Conservation (phyloP, 2,113 vertebrate genomes). For the Poicephalus gulielmi region DNA sequence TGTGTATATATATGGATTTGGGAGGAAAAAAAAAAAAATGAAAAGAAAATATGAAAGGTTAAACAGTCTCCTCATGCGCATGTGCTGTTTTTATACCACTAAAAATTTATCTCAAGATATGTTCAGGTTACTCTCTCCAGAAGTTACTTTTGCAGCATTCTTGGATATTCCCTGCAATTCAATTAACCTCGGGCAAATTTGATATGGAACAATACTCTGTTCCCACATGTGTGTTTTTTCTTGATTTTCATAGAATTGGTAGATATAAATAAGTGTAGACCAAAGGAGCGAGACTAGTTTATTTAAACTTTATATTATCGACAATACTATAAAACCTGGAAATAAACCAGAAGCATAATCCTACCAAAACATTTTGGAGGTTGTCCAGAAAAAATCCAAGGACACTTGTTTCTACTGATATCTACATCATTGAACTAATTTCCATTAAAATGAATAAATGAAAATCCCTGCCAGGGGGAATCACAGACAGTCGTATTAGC, state of each 20-base stretch:
- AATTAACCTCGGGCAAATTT: background rate
- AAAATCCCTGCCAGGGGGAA: background rate
- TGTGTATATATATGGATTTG: background rate
- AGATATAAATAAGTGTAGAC: background rate
- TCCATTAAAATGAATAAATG: background rate
- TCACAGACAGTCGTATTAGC: accelerated
- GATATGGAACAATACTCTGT: background rate
- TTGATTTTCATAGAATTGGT: constrained; percentile 6
- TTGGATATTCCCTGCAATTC: background rate
- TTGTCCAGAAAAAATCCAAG: background rate
- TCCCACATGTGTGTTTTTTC: background rate
- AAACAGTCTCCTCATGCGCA: background rate
- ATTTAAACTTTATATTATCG: constrained; percentile 52
- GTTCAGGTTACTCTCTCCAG: background rate
- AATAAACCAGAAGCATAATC: constrained; percentile 29
- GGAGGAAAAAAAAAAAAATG: background rate
- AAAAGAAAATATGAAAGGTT: background rate
- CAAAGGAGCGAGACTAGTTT: background rate
- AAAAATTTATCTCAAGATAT: background rate
- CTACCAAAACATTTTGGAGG: constrained; percentile 2
- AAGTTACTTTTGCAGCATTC: background rate
- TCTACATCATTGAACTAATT: background rate
- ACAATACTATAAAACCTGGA: background rate
- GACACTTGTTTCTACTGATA: constrained; percentile 4
- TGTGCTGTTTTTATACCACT: background rate